Percentiles rank a stretch among this genome's conserved stretches.
Conservation (phyloP, 2,797 vertebrate genomes). For the Salarias fasciatus region DNA sequence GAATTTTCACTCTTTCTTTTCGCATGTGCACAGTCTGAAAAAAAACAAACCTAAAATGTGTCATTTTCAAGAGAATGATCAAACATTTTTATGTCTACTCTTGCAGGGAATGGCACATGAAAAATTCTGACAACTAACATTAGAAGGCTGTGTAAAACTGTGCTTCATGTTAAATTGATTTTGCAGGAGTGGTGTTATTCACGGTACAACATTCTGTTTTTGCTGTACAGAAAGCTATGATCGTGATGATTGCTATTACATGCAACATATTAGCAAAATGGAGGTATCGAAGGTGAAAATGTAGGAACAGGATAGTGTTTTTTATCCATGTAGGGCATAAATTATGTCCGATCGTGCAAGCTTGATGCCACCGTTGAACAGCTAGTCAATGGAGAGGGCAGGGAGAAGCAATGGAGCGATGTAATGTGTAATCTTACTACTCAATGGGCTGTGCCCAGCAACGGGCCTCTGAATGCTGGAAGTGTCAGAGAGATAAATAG, state of each 20-base stretch:
- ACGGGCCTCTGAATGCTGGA: slow-evolving; percentile 95
- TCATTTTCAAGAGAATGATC: too few relatives aligned
- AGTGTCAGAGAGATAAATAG: slow-evolving; percentile 99
- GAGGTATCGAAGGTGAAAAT: slow-evolving; percentile 63
- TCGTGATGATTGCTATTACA: slow-evolving; percentile 55
- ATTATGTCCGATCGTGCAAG: slow-evolving; percentile 96
- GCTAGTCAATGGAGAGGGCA: slow-evolving; percentile 99
- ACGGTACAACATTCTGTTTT: slow-evolving; percentile 13
- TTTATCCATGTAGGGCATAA: slow-evolving; percentile 90
- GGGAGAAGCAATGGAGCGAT: slow-evolving; percentile 98
- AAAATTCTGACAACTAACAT: background rate
- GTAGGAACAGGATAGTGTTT: slow-evolving; percentile 68
- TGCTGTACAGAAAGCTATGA: slow-evolving; percentile 6
- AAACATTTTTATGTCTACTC: too few relatives aligned
- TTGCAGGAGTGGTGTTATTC: slow-evolving; percentile 1
- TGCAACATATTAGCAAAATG: slow-evolving; percentile 64
- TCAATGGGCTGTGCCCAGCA: slow-evolving; percentile 99
- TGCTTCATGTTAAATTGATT: slow-evolving; percentile 6
- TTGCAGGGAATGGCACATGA: too few relatives aligned
- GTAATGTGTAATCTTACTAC: slow-evolving; percentile 99
- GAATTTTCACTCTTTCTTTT: background rate
- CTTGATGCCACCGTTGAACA: slow-evolving; percentile 95
- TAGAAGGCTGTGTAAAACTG: slow-evolving; percentile 2
- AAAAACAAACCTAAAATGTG: too few relatives aligned
- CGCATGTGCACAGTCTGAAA: too few relatives aligned